Base-by-base conservation (phyloP, 2,797 vertebrate species). In the Mormyrus proboscirostris region DNA sequence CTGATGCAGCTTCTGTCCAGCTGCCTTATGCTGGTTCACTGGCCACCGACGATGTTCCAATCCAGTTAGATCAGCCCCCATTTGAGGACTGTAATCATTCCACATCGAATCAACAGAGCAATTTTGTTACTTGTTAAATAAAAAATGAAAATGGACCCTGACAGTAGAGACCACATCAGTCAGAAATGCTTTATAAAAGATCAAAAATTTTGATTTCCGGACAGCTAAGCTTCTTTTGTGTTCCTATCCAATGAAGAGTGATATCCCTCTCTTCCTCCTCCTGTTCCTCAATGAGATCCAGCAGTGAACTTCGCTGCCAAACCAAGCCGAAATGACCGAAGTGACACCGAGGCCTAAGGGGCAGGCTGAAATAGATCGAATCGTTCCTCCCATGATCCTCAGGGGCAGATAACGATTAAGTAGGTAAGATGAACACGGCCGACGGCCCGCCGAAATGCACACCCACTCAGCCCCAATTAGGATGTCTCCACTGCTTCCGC, bases 401-500 rank as follows among this genome's bases (percentile, higher is more conserved):
- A 7, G 73, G 73, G 73, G 33, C 73, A 79, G 73, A 41, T 19
- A 44, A 79, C 33, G 6, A 82, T 82, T 57, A 55, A 44, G 89
- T 25, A 22, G n/a, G 53, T 25, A 51, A 79, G 85, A 62, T 8
- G 87, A 89, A 87, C 89, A 87, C 25, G 50, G 76, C 50, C 33
- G 65, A 53, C 8, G 38, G 86, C 89, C n/a, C 57, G 51, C 79
- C 33, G 85, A 76, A 38, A 86, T 50, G 25, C 65, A 29, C 29
- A 33, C 85, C 85, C 19, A 12, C 12, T 87, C 51, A 41, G 53
- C 50, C 49, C n/a, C 47, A 87, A 89, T 88, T 86, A 89, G n/a
- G 44, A 6, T 49, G 47, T 59, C 83, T 38, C 59, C 5, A 33
- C 19, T 16, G 12, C 47, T 85, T 51, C 85, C 49, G 33, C 16